Evolutionary conservation across 2,797 vertebrate genomes (phyloP), one percentile per base, ranked within the genome.

Genomic region (Cossypha dichroa): DNA sequence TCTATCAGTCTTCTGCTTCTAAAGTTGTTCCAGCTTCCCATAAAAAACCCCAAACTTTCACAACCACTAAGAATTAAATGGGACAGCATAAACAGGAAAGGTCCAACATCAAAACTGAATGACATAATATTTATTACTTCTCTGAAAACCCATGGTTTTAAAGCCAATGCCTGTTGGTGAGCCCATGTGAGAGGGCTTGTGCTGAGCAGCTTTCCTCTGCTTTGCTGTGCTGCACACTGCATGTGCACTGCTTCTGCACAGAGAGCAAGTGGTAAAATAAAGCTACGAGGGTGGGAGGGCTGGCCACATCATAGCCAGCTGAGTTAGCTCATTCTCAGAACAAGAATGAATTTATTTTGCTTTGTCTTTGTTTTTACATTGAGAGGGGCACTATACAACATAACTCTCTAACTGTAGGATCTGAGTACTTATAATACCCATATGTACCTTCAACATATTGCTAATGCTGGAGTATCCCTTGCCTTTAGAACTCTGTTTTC

Each of bases 171-270:
- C 49, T 62, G 10, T 16, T 64, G 43, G 16, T 11, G 4, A 34
- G 21, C 0, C 0, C 2, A 3, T 15, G 19, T 6, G 25, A 25
- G 10, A 68, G 20, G 0, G 13, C 17, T 85, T 64, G 51, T 13
- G 15, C 13, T 60, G 31, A 66, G 14, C 3, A 23, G 16, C 46
- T 88, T 82, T 77, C 29, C 15, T 29, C 26, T 28, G 13, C 40
- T 56, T 52, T 55, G 13, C 43, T 69, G 19, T 43, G 51, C 58
- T 58, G 43, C 33, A 34, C 19, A 23, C 31, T 43, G 14, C 4
- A 4, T 21, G 18, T 21, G 28, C 58, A 13, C 41, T 52, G 28
- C 41, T 68, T 60, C 34, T 74, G 38, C 26, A 25, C 41, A 46
- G 34, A 55, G 33, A 56, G 21, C 3, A 52, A 78, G 31, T 11